A percentile compares a stretch with the other conserved stretches of the same genome.
phyloP scores from a whole-genome alignment of 2,113 vertebrate genomes.

The Microtus montanus region DNA sequence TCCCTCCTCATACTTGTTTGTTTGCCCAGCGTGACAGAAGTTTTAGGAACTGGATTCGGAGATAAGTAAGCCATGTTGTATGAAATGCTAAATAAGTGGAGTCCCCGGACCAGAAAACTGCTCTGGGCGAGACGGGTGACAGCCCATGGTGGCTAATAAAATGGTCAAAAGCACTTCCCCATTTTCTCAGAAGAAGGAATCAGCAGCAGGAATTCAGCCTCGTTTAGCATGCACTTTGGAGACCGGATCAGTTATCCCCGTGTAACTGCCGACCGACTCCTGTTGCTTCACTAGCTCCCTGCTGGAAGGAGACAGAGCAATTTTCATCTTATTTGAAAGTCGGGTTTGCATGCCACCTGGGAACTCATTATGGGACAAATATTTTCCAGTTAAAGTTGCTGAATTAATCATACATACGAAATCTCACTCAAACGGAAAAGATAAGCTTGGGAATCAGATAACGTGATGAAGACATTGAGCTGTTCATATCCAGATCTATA shows the following conservation, averaged over 20 bases:
- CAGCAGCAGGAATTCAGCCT: neutral
- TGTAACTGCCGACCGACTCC: constrained; percentile 20
- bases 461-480: constrained; percentile 62
- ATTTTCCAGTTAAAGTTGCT: constrained; percentile 74
- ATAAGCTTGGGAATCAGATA: constrained; percentile 53
- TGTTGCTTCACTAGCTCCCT: constrained; percentile 40
- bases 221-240: neutral
- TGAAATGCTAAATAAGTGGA: constrained; percentile 42
- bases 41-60: neutral
- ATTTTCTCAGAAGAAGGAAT: constrained; percentile 54
- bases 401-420: constrained; percentile 77
- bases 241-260: constrained; percentile 64
- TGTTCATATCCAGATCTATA: constrained; percentile 67
- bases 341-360: constrained; percentile 70
- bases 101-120: neutral
- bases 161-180: neutral
- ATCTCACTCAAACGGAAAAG: constrained; percentile 58
- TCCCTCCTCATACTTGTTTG: neutral
- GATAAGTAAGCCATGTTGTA: neutral
- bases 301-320: constrained; percentile 45
- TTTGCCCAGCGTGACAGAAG: neutral
- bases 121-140: neutral
- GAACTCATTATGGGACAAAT: constrained; percentile 82
- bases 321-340: constrained; percentile 72
- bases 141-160: constrained; percentile 13